A percentile compares a stretch with the other conserved stretches of the same genome.
These are phyloP conservation scores for Rhinoraja longicauda DNA, from an alignment of 2,797 vertebrate genomes.

Conservation along the genomic window DNA sequence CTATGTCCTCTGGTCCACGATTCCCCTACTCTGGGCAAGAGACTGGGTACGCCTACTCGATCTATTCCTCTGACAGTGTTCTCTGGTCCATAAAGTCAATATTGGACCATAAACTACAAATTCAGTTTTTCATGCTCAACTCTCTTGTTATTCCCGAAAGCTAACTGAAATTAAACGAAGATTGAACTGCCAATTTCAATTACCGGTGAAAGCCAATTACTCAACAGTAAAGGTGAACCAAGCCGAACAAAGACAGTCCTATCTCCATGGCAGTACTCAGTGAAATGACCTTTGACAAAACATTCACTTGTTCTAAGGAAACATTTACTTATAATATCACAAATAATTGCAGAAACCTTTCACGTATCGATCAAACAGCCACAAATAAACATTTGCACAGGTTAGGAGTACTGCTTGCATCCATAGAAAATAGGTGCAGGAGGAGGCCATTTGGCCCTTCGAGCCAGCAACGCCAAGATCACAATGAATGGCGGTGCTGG, in stretches of 20 bases:
- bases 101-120: not conserved
- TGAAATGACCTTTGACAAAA: conserved; percentile 10
- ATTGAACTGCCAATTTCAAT: not conserved
- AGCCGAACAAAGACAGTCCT: not conserved
- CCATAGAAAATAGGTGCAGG: no score
- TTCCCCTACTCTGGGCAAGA: no score
- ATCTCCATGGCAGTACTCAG: not conserved
- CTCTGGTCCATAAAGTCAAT: not conserved
- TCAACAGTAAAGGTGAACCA: not conserved
- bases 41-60: no score
- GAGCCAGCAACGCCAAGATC: no score
- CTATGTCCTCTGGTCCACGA: no score
- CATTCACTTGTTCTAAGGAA: not conserved
- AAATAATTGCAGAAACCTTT: not conserved
- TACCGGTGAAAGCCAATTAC: not conserved
- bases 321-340: not conserved
- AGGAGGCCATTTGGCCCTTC: no score
- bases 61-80: not conserved
- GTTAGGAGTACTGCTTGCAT: not conserved
- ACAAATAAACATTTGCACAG: not conserved
- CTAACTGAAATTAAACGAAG: not conserved
- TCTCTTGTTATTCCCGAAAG: not conserved
- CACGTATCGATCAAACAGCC: not conserved
- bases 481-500: no score
- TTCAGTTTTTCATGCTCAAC: not conserved